Evolutionary conservation across 2,888 invertebrate genomes (phyloP).

Genomic region (Napeogenes inachia): DNA sequence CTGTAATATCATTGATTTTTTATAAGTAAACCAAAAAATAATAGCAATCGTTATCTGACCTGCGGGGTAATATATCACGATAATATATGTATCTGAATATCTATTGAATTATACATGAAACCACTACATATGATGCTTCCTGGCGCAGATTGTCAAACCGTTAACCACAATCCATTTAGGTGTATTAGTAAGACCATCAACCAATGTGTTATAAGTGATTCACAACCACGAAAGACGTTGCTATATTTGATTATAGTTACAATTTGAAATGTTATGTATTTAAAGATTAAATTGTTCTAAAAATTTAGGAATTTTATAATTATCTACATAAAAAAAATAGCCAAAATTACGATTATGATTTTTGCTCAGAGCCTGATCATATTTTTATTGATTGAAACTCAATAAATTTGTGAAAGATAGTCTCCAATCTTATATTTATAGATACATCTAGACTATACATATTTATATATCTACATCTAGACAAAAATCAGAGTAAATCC

Average conservation of each 20-base stretch:
- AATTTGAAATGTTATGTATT: background rate
- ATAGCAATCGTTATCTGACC: no score
- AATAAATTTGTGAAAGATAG: no score
- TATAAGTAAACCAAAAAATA: no score
- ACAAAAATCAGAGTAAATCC: background rate
- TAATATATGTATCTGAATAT: conserved; percentile 8
- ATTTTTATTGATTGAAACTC: no score
- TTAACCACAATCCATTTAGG: conserved; percentile 31
- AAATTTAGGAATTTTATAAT: background rate
- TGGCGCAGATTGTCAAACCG: conserved; percentile 27
- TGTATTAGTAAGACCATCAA: conserved; percentile 27
- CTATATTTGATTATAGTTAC: conserved; percentile 6
- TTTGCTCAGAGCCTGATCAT: no score
- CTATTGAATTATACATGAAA: conserved; percentile 26
- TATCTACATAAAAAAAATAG: background rate
- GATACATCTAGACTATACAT: no score
- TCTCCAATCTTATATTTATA: no score
- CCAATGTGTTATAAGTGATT: conserved; percentile 27
- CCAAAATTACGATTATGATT: no score
- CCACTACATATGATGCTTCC: conserved; percentile 26
- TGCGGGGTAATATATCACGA: background rate
- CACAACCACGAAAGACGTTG: conserved; percentile 17
- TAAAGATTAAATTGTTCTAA: background rate
- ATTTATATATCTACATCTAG: background rate
- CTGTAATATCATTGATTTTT: no score